phyloP scores from a whole-genome alignment of 2,797 vertebrate species.

The Melanogrammus aeglefinus region DNA sequence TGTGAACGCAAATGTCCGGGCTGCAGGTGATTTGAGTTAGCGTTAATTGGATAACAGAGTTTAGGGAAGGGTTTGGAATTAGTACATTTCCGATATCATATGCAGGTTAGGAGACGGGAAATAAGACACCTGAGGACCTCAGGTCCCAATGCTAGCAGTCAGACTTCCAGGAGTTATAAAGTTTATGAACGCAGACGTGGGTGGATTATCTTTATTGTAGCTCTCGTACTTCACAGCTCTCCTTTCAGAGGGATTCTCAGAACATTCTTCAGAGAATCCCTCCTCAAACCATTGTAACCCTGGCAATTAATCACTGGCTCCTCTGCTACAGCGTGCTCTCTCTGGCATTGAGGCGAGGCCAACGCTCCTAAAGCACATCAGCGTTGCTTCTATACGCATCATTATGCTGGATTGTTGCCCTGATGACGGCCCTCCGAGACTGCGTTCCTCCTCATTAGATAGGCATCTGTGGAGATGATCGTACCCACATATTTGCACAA shows the following conservation, averaged over 20 bases:
- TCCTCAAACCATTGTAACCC: background rate
- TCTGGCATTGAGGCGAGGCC: slow-evolving; percentile 28
- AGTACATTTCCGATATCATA: background rate
- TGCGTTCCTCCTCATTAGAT: slow-evolving; percentile 42
- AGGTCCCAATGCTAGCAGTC: background rate
- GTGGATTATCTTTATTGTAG: background rate
- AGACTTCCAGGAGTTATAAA: background rate
- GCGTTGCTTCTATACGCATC: slow-evolving; percentile 25
- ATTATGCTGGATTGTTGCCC: slow-evolving; percentile 34
- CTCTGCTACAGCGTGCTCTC: slow-evolving; percentile 13
- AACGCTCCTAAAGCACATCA: slow-evolving; percentile 20
- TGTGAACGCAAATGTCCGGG: too few species aligned
- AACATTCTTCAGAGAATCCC: background rate
- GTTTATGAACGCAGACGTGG: background rate
- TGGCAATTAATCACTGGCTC: slow-evolving; percentile 29
- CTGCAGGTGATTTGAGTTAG: background rate
- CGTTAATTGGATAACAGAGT: background rate
- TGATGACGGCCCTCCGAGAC: slow-evolving; percentile 18
- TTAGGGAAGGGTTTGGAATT: background rate
- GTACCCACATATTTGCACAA: background rate
- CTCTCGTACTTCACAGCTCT: background rate
- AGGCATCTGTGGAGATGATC: slow-evolving; percentile 46
- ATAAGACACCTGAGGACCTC: background rate
- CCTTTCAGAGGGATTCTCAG: background rate
- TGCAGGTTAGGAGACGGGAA: background rate